A percentile compares a stretch with the other conserved stretches of the same genome.
Conservation (phyloP, 1,140 invertebrate species). For the Dendroctonus ponderosae region DNA sequence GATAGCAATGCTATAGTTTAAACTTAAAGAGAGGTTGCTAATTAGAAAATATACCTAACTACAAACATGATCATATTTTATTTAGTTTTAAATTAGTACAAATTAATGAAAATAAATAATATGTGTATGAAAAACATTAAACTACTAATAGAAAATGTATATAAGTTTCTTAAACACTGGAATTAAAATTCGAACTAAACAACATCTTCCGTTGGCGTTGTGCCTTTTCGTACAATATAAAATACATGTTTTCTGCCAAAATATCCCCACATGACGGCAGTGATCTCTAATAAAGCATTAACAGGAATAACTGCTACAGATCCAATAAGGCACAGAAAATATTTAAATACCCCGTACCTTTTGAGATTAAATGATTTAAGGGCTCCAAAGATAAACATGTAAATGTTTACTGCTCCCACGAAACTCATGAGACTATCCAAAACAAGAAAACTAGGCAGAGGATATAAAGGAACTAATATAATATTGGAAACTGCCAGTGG, state of each 20-base stretch:
- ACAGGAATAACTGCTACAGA: constrained; percentile 87
- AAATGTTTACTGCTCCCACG: constrained; percentile 87
- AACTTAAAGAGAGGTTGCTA: too few species aligned
- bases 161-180: too few species aligned
- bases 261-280: constrained; percentile 89
- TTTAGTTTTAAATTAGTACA: too few species aligned
- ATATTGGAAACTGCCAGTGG: constrained; percentile 89
- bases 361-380: constrained; percentile 90
- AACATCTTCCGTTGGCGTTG: constrained; percentile 56
- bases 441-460: constrained; percentile 78
- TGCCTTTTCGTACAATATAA: constrained; percentile 91
- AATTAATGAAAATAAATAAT: too few species aligned
- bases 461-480: constrained; percentile 73
- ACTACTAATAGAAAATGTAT: too few species aligned
- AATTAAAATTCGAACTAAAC: constrained; percentile 9
- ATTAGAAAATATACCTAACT: too few species aligned
- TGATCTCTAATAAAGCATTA: constrained; percentile 90
- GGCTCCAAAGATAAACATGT: constrained; percentile 95
- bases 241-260: constrained; percentile 92
- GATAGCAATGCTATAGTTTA: too few species aligned
- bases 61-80: too few species aligned
- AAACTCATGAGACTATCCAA: constrained; percentile 86
- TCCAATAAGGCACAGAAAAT: constrained; percentile 76
- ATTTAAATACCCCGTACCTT: constrained; percentile 76
- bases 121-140: too few species aligned